Conservation (phyloP, 2,113 vertebrate species). For the Daubentonia madagascariensis region DNA sequence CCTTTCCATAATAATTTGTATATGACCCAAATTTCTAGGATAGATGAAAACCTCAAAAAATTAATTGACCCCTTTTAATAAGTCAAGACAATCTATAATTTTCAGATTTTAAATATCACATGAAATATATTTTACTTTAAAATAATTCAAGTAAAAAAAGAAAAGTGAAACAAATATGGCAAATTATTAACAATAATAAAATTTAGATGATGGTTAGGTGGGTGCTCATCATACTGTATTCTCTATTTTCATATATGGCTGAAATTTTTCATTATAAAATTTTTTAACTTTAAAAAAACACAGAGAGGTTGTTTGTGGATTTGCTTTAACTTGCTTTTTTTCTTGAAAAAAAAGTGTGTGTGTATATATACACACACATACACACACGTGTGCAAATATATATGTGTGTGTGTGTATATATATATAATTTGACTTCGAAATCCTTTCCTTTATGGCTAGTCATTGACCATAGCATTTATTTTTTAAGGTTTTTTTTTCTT, state of each 20-base stretch:
- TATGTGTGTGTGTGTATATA: neutral
- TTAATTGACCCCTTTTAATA: neutral
- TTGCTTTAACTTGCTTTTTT: too few species aligned
- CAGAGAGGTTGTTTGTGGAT: neutral
- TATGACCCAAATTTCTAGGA: slow-evolving; percentile 26
- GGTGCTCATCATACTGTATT: neutral
- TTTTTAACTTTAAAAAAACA: neutral
- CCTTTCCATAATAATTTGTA: neutral
- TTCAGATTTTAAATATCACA: slow-evolving; percentile 32
- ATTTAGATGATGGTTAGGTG: neutral
- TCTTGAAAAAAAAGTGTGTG: neutral
- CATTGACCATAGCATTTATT: slow-evolving; percentile 37
- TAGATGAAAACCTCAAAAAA: slow-evolving; percentile 21
- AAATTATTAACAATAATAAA: neutral
- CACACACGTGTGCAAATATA: too few species aligned
- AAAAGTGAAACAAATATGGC: neutral
- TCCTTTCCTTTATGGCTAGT: slow-evolving; percentile 32
- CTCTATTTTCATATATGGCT: neutral
- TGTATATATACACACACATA: neutral
- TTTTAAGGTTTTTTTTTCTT: slow-evolving; percentile 28
- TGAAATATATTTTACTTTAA: slow-evolving; percentile 19
- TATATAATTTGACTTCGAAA: slow-evolving; percentile 43
- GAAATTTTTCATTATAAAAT: neutral
- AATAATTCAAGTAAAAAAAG: slow-evolving; percentile 19
- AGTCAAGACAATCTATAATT: neutral